Conservation (phyloP, 2,797 vertebrate species). For the Lophotriccus pileatus region DNA sequence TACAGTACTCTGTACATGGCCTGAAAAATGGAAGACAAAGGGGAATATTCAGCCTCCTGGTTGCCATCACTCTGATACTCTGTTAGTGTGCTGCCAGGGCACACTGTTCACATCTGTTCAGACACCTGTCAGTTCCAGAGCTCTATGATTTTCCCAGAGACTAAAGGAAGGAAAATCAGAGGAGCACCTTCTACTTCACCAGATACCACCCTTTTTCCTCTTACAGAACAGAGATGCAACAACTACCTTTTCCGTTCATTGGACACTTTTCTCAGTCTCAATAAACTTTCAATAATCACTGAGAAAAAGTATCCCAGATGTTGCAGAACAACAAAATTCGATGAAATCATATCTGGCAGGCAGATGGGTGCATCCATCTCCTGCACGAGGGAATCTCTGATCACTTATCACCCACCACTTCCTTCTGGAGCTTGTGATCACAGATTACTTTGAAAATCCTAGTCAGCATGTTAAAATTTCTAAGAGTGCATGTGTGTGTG, state of each 20-base stretch:
- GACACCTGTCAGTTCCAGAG: background rate
- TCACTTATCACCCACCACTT: background rate
- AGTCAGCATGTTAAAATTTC: background rate
- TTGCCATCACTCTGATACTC: rapidly evolving
- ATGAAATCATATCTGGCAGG: background rate
- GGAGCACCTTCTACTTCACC: background rate
- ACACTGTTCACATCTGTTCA: background rate
- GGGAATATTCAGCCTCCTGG: background rate
- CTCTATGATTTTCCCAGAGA: background rate
- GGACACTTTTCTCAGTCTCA: background rate
- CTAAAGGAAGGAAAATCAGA: background rate
- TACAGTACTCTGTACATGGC: background rate
- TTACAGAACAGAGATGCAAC: background rate
- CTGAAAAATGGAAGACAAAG: background rate
- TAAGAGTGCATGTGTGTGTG: background rate
- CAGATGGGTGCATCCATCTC: background rate
- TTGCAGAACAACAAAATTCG: background rate
- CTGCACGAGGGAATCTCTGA: background rate
- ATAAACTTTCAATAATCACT: background rate
- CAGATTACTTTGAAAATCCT: background rate
- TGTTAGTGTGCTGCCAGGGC: background rate
- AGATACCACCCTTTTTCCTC: background rate
- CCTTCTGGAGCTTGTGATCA: background rate
- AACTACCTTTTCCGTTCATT: background rate
- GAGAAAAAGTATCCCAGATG: background rate